Evolutionary conservation across 2,113 vertebrate species (phyloP), one percentile per base, ranked within the genome.

Genomic region (Rostratula benghalensis): DNA sequence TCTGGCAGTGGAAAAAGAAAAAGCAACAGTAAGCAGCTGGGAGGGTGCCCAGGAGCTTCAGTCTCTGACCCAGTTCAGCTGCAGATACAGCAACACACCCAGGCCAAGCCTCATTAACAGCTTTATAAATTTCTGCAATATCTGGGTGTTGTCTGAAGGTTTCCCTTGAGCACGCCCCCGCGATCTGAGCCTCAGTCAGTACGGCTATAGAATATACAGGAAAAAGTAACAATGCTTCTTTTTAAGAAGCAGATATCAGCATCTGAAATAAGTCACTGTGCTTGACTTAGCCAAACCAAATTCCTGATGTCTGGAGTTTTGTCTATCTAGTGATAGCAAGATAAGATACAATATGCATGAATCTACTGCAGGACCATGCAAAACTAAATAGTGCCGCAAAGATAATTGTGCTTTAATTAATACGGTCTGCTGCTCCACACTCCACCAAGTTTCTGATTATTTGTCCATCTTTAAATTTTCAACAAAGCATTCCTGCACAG

Each of bases 401-500:
- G 74, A 91, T 94, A 84, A 92, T 51, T 95, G 94, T 75, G 83
- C 86, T 83, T 95, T 95, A 96, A 96, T 96, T 90, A 95, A 89
- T 94, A 67, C 90, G 84, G 83, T 87, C 92, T 96, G 95, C 89
- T 94, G 77, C 77, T 89, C 78, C 67, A 45, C 61, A 77, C 67
- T 64, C 50, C 87, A 90, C 70, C 67, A 95, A 95, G 73, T 65
- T 93, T 96, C 89, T 87, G 65, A 85, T 95, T 96, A 89, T 94
- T 93, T 95, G 89, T 73, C 90, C 83, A 77, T 89, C 92, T 89
- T 95, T 86, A 95, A 68, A 92, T 93, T 96, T 94, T 89, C 91
- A 93, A 93, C 93, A 92, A 96, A 96, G 89, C 91, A 90, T 96
- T 96, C 94, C 88, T 96, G 76, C 95, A 89, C 90, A 75, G 89